Percentiles rank a stretch among this genome's conserved stretches.
Evolutionary conservation across 2,113 vertebrate species (phyloP).

Genomic region (Alethe castanea): DNA sequence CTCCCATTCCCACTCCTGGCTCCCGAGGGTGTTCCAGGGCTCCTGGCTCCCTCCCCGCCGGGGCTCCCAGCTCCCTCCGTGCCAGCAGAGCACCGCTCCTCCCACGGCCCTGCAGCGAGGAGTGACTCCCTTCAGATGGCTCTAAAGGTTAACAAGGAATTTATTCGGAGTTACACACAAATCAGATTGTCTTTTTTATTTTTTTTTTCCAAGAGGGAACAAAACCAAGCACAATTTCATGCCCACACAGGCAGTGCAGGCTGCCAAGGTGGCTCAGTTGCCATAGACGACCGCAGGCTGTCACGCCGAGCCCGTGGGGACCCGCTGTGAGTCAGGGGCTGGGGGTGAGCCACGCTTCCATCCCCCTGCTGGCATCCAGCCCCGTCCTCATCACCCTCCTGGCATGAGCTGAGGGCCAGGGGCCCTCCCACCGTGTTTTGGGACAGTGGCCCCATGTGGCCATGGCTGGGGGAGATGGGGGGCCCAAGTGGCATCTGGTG

Average conservation of each 20-base stretch:
- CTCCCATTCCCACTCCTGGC: too few relatives aligned
- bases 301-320: not conserved
- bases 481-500: too few relatives aligned
- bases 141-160: conserved; percentile 68
- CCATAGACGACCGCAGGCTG: conserved; percentile 38
- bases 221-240: conserved; percentile 65
- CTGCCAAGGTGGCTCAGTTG: conserved; percentile 48
- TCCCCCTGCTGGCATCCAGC: not conserved
- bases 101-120: not conserved
- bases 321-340: not conserved
- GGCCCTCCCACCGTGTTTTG: rapidly evolving
- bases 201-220: not conserved
- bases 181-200: conserved; percentile 44
- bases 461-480: not conserved
- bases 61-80: not conserved
- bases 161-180: conserved; percentile 53
- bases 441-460: rapidly evolving
- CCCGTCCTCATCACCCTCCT: rapidly evolving
- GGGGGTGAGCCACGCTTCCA: not conserved
- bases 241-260: conserved; percentile 52
- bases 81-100: not conserved
- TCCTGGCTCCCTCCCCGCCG: rapidly evolving
- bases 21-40: not conserved
- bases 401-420: not conserved
- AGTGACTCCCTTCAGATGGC: conserved; percentile 65